A percentile compares a stretch with the other conserved stretches of the same genome.
Evolutionary conservation across 53 echinoderm and acorn worm genomes (phyloP).

Genomic region (Hippasteria phrygiana): DNA sequence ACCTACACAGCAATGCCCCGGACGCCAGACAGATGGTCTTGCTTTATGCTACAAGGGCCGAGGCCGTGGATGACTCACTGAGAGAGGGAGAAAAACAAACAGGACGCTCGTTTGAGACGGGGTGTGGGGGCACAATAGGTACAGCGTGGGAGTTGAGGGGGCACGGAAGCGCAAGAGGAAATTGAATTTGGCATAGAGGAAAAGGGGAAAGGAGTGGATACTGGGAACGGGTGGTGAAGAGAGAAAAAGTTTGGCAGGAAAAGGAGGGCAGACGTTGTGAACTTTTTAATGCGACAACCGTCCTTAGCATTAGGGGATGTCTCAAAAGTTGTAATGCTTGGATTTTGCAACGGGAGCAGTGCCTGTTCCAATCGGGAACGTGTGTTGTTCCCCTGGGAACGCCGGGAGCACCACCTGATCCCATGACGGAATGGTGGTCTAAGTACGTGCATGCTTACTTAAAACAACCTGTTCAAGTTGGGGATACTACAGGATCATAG

Average conservation of each 20-base stretch:
- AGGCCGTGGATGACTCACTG: constrained; percentile 97
- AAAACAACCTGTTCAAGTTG: no score
- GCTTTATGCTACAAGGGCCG: constrained; percentile 90
- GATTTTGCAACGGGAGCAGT: no score
- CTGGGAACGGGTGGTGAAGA: not conserved
- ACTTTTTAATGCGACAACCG: no score
- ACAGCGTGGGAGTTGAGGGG: constrained; percentile 1
- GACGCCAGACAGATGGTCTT: not conserved
- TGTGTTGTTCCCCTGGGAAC: no score
- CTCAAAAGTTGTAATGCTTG: no score
- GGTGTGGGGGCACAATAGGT: not conserved
- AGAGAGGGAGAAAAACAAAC: constrained; percentile 22
- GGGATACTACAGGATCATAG: no score
- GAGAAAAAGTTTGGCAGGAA: not conserved
- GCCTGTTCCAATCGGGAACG: no score
- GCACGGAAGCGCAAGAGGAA: not conserved
- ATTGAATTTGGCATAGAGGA: constrained; percentile 26
- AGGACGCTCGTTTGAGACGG: not conserved
- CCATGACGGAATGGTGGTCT: no score
- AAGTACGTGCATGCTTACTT: no score
- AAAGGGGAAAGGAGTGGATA: not conserved
- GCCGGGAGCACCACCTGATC: no score
- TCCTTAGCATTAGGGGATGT: no score
- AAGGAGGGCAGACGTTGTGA: no score
- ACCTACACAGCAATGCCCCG: not conserved